These are phyloP conservation scores for Dicaeum eximium DNA, from an alignment of 2,113 vertebrate genomes.

Conservation along the genomic window DNA sequence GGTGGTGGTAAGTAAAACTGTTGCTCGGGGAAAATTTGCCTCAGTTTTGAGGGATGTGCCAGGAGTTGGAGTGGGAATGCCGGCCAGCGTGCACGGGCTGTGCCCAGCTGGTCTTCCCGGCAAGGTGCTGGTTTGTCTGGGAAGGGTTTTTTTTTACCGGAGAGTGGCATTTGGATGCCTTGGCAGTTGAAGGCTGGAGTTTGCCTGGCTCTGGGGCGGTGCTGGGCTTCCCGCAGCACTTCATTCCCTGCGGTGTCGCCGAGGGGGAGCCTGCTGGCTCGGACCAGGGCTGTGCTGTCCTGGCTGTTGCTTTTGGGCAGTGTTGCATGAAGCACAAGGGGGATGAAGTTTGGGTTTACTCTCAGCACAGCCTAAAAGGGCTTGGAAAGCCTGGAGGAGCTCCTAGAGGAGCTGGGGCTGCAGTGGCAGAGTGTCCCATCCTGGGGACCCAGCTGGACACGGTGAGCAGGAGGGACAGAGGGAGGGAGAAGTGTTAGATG, in stretches of 20 bases:
- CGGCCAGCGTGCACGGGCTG: neutral
- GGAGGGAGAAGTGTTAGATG: fast-evolving
- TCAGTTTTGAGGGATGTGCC: conserved; percentile 9
- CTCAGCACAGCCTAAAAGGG: neutral
- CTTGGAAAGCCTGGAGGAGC: neutral
- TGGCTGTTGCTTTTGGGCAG: neutral
- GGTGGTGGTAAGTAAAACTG: neutral
- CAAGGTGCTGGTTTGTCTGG: neutral
- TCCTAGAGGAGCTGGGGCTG: neutral
- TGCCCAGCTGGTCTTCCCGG: neutral
- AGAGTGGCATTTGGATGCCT: neutral
- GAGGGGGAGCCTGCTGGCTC: neutral
- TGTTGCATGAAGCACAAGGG: fast-evolving
- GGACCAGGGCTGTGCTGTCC: neutral
- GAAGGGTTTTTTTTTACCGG: neutral
- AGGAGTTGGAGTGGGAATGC: neutral
- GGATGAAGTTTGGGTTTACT: neutral
- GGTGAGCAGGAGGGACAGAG: neutral
- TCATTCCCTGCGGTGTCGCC: neutral
- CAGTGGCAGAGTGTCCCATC: neutral
- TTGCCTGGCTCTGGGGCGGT: neutral
- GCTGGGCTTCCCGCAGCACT: neutral
- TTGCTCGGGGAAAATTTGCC: conserved; percentile 9
- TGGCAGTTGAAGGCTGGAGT: neutral
- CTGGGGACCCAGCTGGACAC: fast-evolving